phyloP scores from a whole-genome alignment of 1,140 invertebrate species.

The Drepana arcuata region DNA sequence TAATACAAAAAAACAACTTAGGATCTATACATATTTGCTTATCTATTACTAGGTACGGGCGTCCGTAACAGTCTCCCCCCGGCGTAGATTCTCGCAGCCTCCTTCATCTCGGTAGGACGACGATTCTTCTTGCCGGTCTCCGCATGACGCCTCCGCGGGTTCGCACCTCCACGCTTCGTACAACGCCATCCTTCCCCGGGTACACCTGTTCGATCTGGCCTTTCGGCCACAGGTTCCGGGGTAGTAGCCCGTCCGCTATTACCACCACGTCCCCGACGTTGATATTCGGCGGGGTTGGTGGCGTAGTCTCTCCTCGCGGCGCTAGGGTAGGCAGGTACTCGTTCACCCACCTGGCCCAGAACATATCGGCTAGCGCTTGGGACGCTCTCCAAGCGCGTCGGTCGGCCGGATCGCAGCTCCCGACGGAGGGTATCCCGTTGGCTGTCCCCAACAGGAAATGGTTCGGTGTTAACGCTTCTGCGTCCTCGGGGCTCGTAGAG shows the following conservation, averaged over 20 bases:
- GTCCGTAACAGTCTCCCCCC: no score
- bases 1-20: no score
- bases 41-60: no score
- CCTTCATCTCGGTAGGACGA: no score
- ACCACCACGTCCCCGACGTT: constrained; percentile 17
- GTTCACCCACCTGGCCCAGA: constrained; percentile 22
- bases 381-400: constrained; percentile 4
- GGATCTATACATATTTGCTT: no score
- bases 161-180: constrained; percentile 27
- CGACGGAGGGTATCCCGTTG: background rate
- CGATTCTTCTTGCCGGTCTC: constrained; percentile 15
- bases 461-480: background rate
- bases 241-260: constrained; percentile 15
- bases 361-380: constrained; percentile 13
- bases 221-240: constrained; percentile 23
- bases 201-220: constrained; percentile 20
- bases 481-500: background rate
- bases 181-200: constrained; percentile 33
- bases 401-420: background rate
- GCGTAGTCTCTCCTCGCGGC: constrained; percentile 9
- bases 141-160: constrained; percentile 23
- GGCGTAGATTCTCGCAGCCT: no score
- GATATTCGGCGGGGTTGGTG: background rate
- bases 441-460: background rate
- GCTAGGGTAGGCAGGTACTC: constrained; percentile 27